Evolutionary conservation across 2,888 invertebrate species (phyloP), one percentile per base, ranked within the genome.

Genomic region (Callyntrura guangdongensis): DNA sequence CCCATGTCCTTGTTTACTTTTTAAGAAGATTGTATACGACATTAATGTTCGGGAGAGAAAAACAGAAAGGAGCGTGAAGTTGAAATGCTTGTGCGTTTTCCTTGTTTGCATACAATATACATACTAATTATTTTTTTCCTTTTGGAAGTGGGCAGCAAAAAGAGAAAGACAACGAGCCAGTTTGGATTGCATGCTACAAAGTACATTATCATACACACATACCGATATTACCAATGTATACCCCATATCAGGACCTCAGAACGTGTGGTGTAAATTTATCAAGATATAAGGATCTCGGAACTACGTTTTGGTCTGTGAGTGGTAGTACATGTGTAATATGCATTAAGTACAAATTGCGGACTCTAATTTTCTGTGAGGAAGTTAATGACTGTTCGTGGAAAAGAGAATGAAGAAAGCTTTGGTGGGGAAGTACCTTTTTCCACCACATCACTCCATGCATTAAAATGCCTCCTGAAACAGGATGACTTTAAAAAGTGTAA

Each of bases 341-440:
- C 36, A 36, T 36, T 36, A 36, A 36, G 36, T 6, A 4, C 36
- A 36, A 36, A 36, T 6, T 36, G 6, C 36, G 36, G 6, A 61
- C 27, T 67, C 67, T 27, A 20, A 67, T 67, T 67, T 12, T 27
- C 36, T 69, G 36, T 47, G 47, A 67, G 67, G n/a, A 45, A 72
- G 45, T 72, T 17, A 72, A 72, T 72, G 72, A 72, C 72, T 72
- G 25, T 45, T 67, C 45, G 17, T 72, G 72, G 45, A 45, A 72
- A 27, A 6, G 67, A 22, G 27, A 67, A 47, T 11, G 72, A 36
- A 17, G 45, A 72, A 72, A 81, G 81, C 61, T 49, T 36, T 49
- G n/a, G 59, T 61, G 12, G 36, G 4, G 59, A n/a, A 81, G 59
- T 61, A 81, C 81, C 59, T 56, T 61, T 59, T 36, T 36, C 36